Percentiles rank a stretch among this genome's conserved stretches.
These are phyloP conservation scores for Abscondita cerata DNA, from an alignment of 2,888 invertebrate species.

Conservation along the genomic window DNA sequence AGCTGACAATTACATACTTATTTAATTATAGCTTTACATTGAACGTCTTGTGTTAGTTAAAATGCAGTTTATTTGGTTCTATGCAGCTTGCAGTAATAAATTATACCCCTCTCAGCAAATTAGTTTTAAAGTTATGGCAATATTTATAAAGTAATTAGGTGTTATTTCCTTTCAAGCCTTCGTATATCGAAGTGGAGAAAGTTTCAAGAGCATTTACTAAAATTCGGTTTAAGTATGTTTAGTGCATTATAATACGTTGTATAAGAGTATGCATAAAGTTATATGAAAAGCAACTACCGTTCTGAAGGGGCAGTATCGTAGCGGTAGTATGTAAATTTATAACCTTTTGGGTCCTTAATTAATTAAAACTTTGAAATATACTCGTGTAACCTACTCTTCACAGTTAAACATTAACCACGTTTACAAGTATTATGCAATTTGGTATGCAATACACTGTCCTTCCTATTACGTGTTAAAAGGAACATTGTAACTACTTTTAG, in stretches of 20 bases:
- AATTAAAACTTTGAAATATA: constrained; percentile 12
- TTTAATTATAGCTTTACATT: too few relatives aligned
- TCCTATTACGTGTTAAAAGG: constrained; percentile 1
- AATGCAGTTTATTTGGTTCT: too few relatives aligned
- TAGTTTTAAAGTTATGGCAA: too few relatives aligned
- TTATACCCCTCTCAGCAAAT: too few relatives aligned
- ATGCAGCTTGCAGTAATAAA: too few relatives aligned
- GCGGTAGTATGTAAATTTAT: constrained; percentile 12
- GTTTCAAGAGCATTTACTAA: too few relatives aligned
- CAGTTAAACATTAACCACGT: constrained; percentile 11
- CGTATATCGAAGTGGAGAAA: too few relatives aligned
- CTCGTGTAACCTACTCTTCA: constrained; percentile 4
- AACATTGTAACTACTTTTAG: too few relatives aligned
- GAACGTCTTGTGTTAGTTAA: too few relatives aligned
- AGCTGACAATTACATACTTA: too few relatives aligned
- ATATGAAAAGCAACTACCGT: constrained; percentile 7
- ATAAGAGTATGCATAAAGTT: background rate
- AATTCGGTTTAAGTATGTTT: background rate
- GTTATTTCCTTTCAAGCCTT: too few relatives aligned
- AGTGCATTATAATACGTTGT: constrained; percentile 8
- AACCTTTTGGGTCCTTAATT: constrained; percentile 10
- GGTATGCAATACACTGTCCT: constrained; percentile 1
- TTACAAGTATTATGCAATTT: constrained; percentile 8
- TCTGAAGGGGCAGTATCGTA: constrained; percentile 9
- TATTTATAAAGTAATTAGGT: too few relatives aligned